Base-by-base conservation (phyloP, 2,797 vertebrate genomes). In the Percopsis omiscomaycus region DNA sequence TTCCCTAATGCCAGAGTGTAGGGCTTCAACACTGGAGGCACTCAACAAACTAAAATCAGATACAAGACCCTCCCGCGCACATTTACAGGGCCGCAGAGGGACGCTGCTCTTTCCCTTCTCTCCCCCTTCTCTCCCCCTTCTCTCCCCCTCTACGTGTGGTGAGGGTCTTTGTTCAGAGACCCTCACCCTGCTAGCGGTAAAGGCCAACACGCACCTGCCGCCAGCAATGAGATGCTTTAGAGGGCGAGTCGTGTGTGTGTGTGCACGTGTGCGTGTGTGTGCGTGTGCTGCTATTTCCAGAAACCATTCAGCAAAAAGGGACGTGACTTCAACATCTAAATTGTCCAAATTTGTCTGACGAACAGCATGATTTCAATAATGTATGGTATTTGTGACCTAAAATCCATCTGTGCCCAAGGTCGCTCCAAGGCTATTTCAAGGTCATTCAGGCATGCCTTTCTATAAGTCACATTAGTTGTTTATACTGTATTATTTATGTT, bases 31-130 rank as follows among this genome's bases (percentile, higher is more conserved):
- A 61, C 56, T 37, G 32, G 59, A 74, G 70, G 69, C 32, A 29
- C 58, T 69, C 32, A 56, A 55, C 48, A 66, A 77, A 64, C 55
- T 66, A 61, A 68, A 78, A 79, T 71, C 61, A 64, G 56, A 68
- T 22, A 68, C 55, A 55, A 46, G 80, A 46, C 73, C 55, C 65
- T 55, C 61, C 59, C 55, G 68, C 54, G 49, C 65, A 69, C 50
- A 75, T 65, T 53, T 47, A 64, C 59, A 63, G 37, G 37, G 53
- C 51, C 45, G 37, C 45, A 70, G 42, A 73, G 49, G 72, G 59
- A 67, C 56, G 1, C 13, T 11, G 14, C 37, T 22, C 37, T 56
- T 15, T 57, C 32, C 37, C 54, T 55, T 44, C 48, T 48, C 45
- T 55, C 28, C 44, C 47, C 44, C 14, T 56, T 52, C 51, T 48